These are phyloP conservation scores for Drosophila sp. DNA, from an alignment of 1,140 invertebrate genomes.

Conservation along the genomic window DNA sequence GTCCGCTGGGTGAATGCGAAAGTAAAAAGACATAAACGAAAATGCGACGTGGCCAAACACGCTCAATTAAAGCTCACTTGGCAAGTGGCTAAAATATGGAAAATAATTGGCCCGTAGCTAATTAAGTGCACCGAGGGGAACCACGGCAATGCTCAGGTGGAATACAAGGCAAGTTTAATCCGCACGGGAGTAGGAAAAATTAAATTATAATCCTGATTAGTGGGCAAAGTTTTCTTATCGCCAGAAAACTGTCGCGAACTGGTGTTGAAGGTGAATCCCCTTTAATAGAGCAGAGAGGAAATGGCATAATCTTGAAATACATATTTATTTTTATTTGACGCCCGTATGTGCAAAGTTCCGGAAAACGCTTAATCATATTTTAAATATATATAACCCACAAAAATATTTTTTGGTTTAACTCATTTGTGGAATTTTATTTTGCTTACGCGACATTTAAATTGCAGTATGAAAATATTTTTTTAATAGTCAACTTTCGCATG, in stretches of 20 bases:
- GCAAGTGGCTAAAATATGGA: slow-evolving; percentile 46
- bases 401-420: too few species aligned
- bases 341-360: slow-evolving; percentile 16
- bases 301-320: background rate
- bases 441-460: too few species aligned
- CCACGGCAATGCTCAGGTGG: background rate
- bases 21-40: too few species aligned
- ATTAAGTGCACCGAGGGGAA: slow-evolving; percentile 32
- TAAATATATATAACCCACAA: too few species aligned
- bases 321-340: slow-evolving; percentile 9
- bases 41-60: background rate
- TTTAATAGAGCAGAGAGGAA: slow-evolving; percentile 1
- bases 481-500: too few species aligned
- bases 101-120: slow-evolving; percentile 57
- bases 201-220: slow-evolving; percentile 61
- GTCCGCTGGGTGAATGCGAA: slow-evolving; percentile 9
- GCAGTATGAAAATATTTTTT: too few species aligned
- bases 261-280: background rate
- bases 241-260: background rate
- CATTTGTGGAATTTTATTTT: too few species aligned
- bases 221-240: slow-evolving; percentile 42
- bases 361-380: too few species aligned
- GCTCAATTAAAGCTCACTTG: slow-evolving; percentile 40
- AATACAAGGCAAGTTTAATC: slow-evolving; percentile 28
- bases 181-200: slow-evolving; percentile 29